Evolutionary conservation across 53 echinoderm and acorn worm genomes (phyloP), one percentile per base, ranked within the genome.

Genomic region (Paracentrotus lividus): DNA sequence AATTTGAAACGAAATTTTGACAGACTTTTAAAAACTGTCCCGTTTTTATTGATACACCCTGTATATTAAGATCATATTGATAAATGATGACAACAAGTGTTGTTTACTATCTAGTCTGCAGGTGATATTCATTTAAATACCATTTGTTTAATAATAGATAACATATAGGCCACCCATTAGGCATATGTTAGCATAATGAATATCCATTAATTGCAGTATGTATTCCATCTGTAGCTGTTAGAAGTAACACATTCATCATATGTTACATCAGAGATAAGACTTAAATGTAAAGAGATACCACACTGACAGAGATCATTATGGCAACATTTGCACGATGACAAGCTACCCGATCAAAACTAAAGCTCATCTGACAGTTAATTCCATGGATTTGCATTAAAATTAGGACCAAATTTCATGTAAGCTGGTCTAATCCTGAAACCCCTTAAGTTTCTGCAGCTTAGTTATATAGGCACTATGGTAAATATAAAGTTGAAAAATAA

Each of bases 81-180:
- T 81, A n/a, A 47, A 81, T 81, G n/a, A n/a, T n/a, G 27, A n/a
- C 20, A 24, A 5, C 81, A 81, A 81, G 81, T 81, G 81, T 47
- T 81, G 81, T 26, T 81, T 81, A 81, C 81, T 12, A 72, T 47
- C 81, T 42, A 76, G 3, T n/a, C n/a, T 57, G 3, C 52, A 52
- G 9, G 52, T 15, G n/a, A 5, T 64, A 31, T 64, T 29, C 27
- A 64, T 64, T 9, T 64, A 64, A 4, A 64, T 2, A 1, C 29
- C 9, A 59, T 2, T 29, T 64, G 27, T 29, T 64, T 64, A 29
- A n/a, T n/a, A n/a, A n/a, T n/a, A n/a, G n/a, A n/a, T n/a, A n/a
- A 64, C 10, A 64, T 26, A 67, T 61, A 4, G 38, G 42, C 76
- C 16, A 15, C 42, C 6, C 1, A 42, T 1, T 76, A 20, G 76